phyloP scores from a whole-genome alignment of 2,113 vertebrate species.

The Phycodurus eques region DNA sequence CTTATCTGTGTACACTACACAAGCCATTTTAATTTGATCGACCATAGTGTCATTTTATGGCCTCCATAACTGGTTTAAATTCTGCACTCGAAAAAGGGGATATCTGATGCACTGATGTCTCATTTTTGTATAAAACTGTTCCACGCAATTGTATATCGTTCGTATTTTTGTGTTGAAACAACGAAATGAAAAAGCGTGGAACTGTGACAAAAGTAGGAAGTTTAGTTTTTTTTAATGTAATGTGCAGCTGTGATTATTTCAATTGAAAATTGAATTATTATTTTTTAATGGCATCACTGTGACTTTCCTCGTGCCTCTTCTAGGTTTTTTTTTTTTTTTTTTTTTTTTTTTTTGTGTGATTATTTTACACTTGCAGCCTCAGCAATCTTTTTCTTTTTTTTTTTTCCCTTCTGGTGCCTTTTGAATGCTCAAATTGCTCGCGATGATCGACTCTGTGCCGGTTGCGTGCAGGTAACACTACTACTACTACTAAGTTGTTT shows the following conservation, averaged over 20 bases:
- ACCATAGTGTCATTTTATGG: slow-evolving; percentile 1
- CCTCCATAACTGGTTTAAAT: neutral
- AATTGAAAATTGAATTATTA: neutral
- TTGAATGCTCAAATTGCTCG: slow-evolving; percentile 1
- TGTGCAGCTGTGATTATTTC: neutral
- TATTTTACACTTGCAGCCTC: slow-evolving; percentile 3
- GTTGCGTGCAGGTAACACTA: slow-evolving; percentile 15
- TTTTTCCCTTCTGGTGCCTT: slow-evolving; percentile 54
- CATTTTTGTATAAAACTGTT: neutral
- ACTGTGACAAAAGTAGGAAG: neutral
- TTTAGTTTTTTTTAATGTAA: neutral
- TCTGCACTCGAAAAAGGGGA: neutral
- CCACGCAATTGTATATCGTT: neutral
- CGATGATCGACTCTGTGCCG: slow-evolving; percentile 18
- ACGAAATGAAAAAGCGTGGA: neutral
- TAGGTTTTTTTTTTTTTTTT: neutral
- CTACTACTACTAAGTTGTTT: slow-evolving; percentile 33
- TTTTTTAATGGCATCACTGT: slow-evolving; percentile 48
- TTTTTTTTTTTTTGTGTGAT: neutral
- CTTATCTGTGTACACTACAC: neutral
- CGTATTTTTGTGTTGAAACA: neutral
- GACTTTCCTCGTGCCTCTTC: slow-evolving; percentile 48
- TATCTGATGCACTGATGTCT: neutral
- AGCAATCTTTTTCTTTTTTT: slow-evolving; percentile 12
- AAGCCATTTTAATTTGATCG: neutral